These are phyloP conservation scores for Sminthurides bifidus DNA, from an alignment of 1,140 invertebrate species.

Conservation along the genomic window DNA sequence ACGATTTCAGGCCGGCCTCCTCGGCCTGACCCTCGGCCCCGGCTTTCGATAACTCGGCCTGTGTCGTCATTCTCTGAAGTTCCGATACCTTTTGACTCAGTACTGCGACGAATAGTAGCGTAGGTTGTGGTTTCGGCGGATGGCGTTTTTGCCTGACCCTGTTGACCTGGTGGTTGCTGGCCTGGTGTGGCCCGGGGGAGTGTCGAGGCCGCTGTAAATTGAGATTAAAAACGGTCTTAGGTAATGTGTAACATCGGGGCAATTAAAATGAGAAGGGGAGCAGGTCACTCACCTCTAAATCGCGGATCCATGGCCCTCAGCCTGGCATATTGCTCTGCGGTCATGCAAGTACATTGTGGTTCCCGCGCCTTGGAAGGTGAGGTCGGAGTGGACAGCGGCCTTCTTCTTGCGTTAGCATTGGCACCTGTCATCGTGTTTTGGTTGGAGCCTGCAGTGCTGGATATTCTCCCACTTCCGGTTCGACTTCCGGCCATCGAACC, in stretches of 20 bases:
- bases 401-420: constrained; percentile 44
- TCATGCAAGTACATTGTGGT: constrained; percentile 90
- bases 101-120: constrained; percentile 15
- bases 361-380: constrained; percentile 78
- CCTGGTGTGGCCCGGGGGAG: constrained; percentile 54
- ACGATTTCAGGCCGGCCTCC: constrained; percentile 27
- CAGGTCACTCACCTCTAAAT: constrained; percentile 47
- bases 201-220: constrained; percentile 59
- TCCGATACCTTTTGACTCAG: constrained; percentile 29
- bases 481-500: constrained; percentile 11
- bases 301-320: constrained; percentile 69
- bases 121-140: constrained; percentile 15
- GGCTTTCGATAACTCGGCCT: constrained; percentile 4
- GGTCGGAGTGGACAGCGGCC: constrained; percentile 83
- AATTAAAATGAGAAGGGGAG: not conserved
- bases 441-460: not conserved
- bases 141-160: constrained; percentile 15
- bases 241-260: not conserved
- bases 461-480: constrained; percentile 4
- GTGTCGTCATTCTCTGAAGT: constrained; percentile 18
- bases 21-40: constrained; percentile 22
- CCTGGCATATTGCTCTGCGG: constrained; percentile 74
- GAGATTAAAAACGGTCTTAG: too few species aligned
- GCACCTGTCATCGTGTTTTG: constrained; percentile 21
- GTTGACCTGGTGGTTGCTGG: constrained; percentile 34